Evolutionary conservation across 2,113 vertebrate species (phyloP).

Genomic region (Podiceps cristatus): DNA sequence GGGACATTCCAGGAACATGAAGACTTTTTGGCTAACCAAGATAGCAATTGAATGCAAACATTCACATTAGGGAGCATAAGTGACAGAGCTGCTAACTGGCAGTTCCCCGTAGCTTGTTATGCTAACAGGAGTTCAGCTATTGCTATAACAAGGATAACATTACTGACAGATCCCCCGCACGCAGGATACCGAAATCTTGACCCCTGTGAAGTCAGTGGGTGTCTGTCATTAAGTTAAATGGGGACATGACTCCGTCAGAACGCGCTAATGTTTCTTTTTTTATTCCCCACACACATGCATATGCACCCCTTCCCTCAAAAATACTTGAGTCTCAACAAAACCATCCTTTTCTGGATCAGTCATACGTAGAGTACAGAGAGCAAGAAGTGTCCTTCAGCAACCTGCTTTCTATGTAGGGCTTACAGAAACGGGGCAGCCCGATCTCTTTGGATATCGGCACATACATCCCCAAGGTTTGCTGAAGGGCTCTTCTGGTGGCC

Average conservation of each 20-base stretch:
- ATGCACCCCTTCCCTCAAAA: neutral
- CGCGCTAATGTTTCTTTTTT: slow-evolving; percentile 11
- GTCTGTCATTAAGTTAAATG: slow-evolving; percentile 47
- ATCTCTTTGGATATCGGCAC: neutral
- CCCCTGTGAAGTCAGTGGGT: slow-evolving; percentile 53
- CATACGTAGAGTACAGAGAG: accelerated
- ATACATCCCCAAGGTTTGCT: neutral
- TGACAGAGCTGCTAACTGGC: slow-evolving; percentile 64
- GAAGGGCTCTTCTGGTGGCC: neutral
- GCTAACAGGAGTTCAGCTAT: slow-evolving; percentile 52
- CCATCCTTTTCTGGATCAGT: slow-evolving; percentile 3
- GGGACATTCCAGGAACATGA: neutral
- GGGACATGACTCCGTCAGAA: neutral
- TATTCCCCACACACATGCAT: neutral
- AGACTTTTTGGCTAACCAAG: slow-evolving; percentile 36
- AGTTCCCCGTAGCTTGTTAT: neutral
- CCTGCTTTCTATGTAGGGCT: neutral
- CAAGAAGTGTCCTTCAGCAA: neutral
- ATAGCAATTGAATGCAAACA: slow-evolving; percentile 32
- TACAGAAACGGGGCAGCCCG: neutral
- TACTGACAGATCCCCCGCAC: slow-evolving; percentile 42
- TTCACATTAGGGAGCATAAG: neutral
- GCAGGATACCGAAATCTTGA: slow-evolving; percentile 24
- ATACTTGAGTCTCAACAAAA: slow-evolving; percentile 4
- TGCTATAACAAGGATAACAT: slow-evolving; percentile 52